Conservation (phyloP, 1,140 invertebrate species). For the Drosophila orosa region DNA sequence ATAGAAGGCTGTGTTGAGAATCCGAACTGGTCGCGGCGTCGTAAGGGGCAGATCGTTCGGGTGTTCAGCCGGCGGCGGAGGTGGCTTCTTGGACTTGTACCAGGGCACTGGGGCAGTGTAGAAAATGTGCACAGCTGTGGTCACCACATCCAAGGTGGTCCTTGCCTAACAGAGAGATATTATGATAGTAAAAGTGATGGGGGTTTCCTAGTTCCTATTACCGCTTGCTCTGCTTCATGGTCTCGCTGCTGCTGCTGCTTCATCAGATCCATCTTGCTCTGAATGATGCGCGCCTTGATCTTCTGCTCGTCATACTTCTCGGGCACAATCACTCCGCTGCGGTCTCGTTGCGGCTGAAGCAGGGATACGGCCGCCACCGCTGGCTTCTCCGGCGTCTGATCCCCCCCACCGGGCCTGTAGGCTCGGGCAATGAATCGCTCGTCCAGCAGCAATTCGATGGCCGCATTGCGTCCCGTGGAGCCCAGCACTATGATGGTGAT, state of each 20-base stretch:
- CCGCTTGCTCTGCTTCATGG: constrained; percentile 56
- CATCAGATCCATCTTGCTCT: constrained; percentile 74
- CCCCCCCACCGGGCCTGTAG: constrained; percentile 56
- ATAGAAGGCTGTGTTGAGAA: constrained; percentile 81
- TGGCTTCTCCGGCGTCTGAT: constrained; percentile 28
- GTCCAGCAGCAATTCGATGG: constrained; percentile 71
- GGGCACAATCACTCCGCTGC: constrained; percentile 76
- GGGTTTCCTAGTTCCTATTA: background rate
- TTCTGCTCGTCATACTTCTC: constrained; percentile 83
- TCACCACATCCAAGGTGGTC: constrained; percentile 60
- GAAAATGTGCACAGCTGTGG: constrained; percentile 78
- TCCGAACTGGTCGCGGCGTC: constrained; percentile 56
- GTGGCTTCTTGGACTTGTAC: constrained; percentile 77
- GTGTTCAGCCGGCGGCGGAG: constrained; percentile 54
- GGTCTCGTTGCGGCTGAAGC: constrained; percentile 60
- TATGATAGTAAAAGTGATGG: rapidly evolving
- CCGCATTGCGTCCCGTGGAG: constrained; percentile 49
- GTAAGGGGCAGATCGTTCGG: constrained; percentile 67
- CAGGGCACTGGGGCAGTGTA: constrained; percentile 77
- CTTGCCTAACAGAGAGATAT: constrained; percentile 6
- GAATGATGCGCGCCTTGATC: constrained; percentile 77
- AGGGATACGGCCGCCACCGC: constrained; percentile 28
- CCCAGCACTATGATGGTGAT: constrained; percentile 74
- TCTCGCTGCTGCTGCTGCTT: constrained; percentile 68
- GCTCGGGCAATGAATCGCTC: constrained; percentile 76